Percentiles rank a stretch among this genome's conserved stretches.
These are phyloP conservation scores for Crotophaga sulcirostris DNA, from an alignment of 2,113 vertebrate genomes.

Conservation along the genomic window DNA sequence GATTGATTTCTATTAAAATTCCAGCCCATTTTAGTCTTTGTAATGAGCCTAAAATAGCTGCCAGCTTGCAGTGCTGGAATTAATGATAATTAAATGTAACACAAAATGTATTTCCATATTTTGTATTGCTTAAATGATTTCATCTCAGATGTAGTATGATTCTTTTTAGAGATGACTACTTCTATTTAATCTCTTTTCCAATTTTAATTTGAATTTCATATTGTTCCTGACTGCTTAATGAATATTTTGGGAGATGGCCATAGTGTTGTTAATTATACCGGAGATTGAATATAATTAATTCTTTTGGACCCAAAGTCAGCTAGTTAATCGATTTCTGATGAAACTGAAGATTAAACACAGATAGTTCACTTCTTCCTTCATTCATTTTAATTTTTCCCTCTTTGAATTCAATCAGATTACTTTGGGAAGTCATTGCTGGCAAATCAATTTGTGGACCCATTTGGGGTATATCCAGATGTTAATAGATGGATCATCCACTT, in stretches of 20 bases:
- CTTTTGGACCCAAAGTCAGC: slow-evolving; percentile 83
- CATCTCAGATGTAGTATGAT: slow-evolving; percentile 79
- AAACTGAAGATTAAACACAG: slow-evolving; percentile 87
- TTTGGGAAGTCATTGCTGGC: slow-evolving; percentile 70
- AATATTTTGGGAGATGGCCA: slow-evolving; percentile 85
- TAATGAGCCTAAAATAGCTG: slow-evolving; percentile 82
- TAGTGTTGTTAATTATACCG: slow-evolving; percentile 84
- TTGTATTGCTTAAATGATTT: slow-evolving; percentile 84
- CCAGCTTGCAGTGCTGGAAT: slow-evolving; percentile 80
- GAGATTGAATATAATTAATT: slow-evolving; percentile 86
- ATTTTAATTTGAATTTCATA: slow-evolving; percentile 84
- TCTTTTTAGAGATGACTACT: slow-evolving; percentile 79
- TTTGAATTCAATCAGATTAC: slow-evolving; percentile 72
- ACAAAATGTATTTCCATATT: slow-evolving; percentile 85
- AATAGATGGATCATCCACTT: slow-evolving; percentile 60
- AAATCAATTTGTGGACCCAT: slow-evolving; percentile 70
- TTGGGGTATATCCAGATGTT: slow-evolving; percentile 67
- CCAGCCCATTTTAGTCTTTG: slow-evolving; percentile 75
- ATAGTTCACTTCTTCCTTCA: slow-evolving; percentile 78
- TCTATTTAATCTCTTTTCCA: slow-evolving; percentile 81
- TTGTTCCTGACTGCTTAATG: slow-evolving; percentile 85
- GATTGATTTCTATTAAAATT: slow-evolving; percentile 82
- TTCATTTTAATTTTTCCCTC: slow-evolving; percentile 77
- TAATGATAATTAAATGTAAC: slow-evolving; percentile 85
- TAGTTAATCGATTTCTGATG: slow-evolving; percentile 89